Evolutionary conservation across 1,140 invertebrate species (phyloP).

Genomic region (Nixonia krombeini): DNA sequence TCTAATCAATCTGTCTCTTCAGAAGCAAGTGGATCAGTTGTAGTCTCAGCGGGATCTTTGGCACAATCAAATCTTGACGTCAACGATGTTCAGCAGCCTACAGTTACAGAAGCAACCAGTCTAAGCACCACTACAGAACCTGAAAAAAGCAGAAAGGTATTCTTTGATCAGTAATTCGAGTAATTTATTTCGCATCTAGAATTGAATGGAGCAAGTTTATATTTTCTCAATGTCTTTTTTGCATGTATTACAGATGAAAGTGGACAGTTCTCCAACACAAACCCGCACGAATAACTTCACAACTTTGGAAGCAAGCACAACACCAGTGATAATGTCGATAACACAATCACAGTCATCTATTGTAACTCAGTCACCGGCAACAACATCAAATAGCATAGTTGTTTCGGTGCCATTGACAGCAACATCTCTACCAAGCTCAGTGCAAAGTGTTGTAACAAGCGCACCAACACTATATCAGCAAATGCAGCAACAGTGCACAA

Average conservation of each 20-base stretch:
- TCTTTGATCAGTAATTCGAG: no score
- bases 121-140: slow-evolving; percentile 54
- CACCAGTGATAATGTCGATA: slow-evolving; percentile 64
- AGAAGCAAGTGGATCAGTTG: slow-evolving; percentile 58
- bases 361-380: slow-evolving; percentile 58
- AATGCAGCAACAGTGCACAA: slow-evolving; percentile 59
- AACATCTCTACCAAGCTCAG: slow-evolving; percentile 56
- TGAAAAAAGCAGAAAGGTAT: slow-evolving; percentile 60
- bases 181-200: no score
- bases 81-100: slow-evolving; percentile 52
- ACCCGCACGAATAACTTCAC: slow-evolving; percentile 47
- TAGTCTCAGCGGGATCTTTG: slow-evolving; percentile 47
- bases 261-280: slow-evolving; percentile 56
- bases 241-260: slow-evolving; percentile 59
- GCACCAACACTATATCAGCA: slow-evolving; percentile 65
- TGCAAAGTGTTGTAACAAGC: slow-evolving; percentile 59
- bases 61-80: slow-evolving; percentile 39
- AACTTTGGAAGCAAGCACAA: slow-evolving; percentile 57
- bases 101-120: slow-evolving; percentile 60
- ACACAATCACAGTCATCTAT: slow-evolving; percentile 56
- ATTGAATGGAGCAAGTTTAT: no score
- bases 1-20: slow-evolving; percentile 65
- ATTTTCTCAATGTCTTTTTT: no score
- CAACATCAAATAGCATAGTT: slow-evolving; percentile 64
- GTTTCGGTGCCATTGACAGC: slow-evolving; percentile 65